Evolutionary conservation across 2,888 invertebrate genomes (phyloP), one percentile per base, ranked within the genome.

Genomic region (Hirtodrosophila duncani): DNA sequence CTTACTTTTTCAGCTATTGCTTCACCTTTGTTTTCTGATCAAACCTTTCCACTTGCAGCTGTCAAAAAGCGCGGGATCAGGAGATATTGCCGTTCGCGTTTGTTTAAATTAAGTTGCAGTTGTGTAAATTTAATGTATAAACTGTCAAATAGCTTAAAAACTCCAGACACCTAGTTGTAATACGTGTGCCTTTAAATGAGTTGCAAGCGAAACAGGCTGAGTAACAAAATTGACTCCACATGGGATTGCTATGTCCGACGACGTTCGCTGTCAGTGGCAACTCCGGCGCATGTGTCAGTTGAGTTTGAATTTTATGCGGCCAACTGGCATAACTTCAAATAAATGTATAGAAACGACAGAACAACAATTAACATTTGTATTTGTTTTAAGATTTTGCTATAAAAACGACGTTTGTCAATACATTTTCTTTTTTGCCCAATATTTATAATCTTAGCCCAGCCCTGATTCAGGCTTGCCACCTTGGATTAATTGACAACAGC

Each of bases 191-290:
- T 52, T 46, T 44, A 48, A 57, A 44, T 48, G 61, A 69, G 57
- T 55, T 57, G 48, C 51, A 48, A 65, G 65, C 46, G 49, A 63
- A 66, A 53, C 57, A 52, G 68, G 46, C 69, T 64, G 68, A 67
- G 45, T 67, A 45, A 50, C 31, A 51, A 41, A 24, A 51, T 16
- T 13, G 18, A 30, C 29, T 20, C 23, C 66, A 61, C 67, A 67
- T 67, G 67, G 62, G 50, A 67, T 63, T 63, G 27, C 44, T 41
- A 38, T 61, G 34, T 38, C 64, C 64, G 61, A 61, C 57, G 52
- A 52, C 56, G 37, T 46, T 31, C 23, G 2, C 16, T 3, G 1
- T 14, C 7, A 24, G 33, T 63, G 65, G 53, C 53, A 69, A 42
- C 67, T 7, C 55, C 21, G n/a, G 9, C n/a, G 13, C 18, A 41